These are phyloP conservation scores for Coccyzus lansbergi DNA, from an alignment of 2,797 vertebrate genomes.

Conservation along the genomic window DNA sequence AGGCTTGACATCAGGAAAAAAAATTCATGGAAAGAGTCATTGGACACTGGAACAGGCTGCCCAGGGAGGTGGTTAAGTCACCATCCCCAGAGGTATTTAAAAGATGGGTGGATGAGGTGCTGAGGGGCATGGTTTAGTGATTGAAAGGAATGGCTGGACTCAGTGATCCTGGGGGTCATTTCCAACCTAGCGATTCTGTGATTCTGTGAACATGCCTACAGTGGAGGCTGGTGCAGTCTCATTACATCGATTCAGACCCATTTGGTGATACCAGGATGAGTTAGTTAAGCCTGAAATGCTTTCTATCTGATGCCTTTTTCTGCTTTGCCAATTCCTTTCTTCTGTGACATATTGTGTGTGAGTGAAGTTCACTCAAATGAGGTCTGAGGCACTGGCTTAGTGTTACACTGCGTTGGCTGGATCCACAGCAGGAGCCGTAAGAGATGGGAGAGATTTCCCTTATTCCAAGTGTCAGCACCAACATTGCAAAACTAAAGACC, in stretches of 20 bases:
- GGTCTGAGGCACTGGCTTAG: background rate
- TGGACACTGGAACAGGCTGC: too few species aligned
- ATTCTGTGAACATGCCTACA: background rate
- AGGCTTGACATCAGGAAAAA: too few species aligned
- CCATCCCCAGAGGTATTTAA: too few species aligned
- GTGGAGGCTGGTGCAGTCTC: background rate
- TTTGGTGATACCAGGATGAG: background rate
- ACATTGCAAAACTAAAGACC: background rate
- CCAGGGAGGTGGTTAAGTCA: too few species aligned
- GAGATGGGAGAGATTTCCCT: background rate
- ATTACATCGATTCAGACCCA: background rate
- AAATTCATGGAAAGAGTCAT: too few species aligned
- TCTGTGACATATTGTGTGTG: background rate
- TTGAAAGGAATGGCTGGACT: too few species aligned
- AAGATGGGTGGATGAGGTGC: too few species aligned
- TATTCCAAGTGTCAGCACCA: background rate
- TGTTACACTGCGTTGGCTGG: background rate
- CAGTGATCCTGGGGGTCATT: too few species aligned
- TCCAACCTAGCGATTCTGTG: too few species aligned
- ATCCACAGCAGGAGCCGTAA: background rate
- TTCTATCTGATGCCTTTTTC: background rate
- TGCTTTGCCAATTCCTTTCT: background rate
- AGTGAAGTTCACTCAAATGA: background rate
- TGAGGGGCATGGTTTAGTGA: too few species aligned
- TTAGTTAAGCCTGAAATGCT: background rate